Evolutionary conservation across 2,113 vertebrate genomes (phyloP).

Genomic region (Pionites leucogaster): DNA sequence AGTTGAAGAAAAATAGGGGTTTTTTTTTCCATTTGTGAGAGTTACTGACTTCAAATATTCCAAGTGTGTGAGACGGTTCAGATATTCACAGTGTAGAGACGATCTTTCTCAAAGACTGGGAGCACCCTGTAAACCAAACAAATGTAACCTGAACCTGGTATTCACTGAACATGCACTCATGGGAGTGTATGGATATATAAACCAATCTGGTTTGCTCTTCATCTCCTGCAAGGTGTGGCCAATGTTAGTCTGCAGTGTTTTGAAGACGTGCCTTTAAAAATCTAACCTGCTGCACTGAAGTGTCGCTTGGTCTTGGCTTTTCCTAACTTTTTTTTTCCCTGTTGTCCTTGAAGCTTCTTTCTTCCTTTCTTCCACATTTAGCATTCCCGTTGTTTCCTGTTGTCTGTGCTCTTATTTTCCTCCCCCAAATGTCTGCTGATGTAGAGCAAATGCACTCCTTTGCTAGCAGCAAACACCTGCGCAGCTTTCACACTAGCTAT

Average conservation of each 20-base stretch:
- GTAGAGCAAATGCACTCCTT: background rate
- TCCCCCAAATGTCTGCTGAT: background rate
- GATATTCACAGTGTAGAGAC: background rate
- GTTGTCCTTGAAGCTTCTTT: background rate
- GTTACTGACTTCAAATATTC: background rate
- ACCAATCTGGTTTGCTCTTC: background rate
- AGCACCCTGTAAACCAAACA: background rate
- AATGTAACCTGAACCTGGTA: background rate
- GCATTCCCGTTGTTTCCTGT: background rate
- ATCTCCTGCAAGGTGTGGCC: background rate
- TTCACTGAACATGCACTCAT: background rate
- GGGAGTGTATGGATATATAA: background rate
- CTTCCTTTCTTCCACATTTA: background rate
- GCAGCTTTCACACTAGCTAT: background rate
- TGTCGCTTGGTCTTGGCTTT: background rate
- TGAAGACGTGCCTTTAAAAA: background rate
- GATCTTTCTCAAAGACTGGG: background rate
- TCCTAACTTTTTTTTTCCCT: background rate
- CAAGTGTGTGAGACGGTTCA: background rate
- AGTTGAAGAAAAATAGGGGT: background rate
- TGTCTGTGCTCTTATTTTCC: background rate
- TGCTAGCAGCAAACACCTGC: background rate
- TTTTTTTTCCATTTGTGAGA: background rate
- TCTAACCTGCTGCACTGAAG: background rate
- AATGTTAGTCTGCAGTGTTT: background rate